phyloP scores from a whole-genome alignment of 2,888 invertebrate species.

The Leucania comma region DNA sequence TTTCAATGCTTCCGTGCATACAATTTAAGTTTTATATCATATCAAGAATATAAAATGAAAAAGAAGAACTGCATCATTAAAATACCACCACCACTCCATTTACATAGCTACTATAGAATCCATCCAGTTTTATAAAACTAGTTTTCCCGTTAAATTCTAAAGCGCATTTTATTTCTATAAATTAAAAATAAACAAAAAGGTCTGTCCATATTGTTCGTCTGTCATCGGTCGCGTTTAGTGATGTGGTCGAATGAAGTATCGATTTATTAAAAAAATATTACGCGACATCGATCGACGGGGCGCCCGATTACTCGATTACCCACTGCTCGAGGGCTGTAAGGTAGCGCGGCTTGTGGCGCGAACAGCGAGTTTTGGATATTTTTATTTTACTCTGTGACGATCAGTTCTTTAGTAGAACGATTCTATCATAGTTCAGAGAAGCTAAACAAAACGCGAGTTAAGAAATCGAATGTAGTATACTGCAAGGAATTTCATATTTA shows the following conservation, averaged over 20 bases:
- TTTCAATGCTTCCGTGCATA: constrained; percentile 6
- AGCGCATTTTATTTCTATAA: constrained; percentile 46
- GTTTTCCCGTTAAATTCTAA: constrained; percentile 42
- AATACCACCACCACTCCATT: constrained; percentile 15
- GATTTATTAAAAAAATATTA: constrained; percentile 75
- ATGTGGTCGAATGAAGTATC: constrained; percentile 71
- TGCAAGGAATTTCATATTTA: not conserved
- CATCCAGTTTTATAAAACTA: constrained; percentile 45
- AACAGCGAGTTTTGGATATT: constrained; percentile 57
- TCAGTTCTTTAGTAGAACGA: constrained; percentile 12
- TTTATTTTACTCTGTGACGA: constrained; percentile 26
- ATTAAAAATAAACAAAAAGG: constrained; percentile 34
- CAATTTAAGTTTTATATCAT: constrained; percentile 7
- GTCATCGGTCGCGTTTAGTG: constrained; percentile 69
- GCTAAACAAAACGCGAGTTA: not conserved
- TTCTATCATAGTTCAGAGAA: not conserved
- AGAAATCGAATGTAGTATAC: not conserved
- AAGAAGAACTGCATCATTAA: constrained; percentile 5
- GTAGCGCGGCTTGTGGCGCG: constrained; percentile 55
- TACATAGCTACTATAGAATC: constrained; percentile 23
- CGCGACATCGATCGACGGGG: constrained; percentile 73
- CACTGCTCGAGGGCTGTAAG: constrained; percentile 69
- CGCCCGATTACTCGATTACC: constrained; percentile 75
- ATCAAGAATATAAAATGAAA: not conserved
- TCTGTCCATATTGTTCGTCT: constrained; percentile 57